Percentiles rank a stretch among this genome's conserved stretches.
Conservation (phyloP, 1,140 invertebrate species). For the Euschistus heros region DNA sequence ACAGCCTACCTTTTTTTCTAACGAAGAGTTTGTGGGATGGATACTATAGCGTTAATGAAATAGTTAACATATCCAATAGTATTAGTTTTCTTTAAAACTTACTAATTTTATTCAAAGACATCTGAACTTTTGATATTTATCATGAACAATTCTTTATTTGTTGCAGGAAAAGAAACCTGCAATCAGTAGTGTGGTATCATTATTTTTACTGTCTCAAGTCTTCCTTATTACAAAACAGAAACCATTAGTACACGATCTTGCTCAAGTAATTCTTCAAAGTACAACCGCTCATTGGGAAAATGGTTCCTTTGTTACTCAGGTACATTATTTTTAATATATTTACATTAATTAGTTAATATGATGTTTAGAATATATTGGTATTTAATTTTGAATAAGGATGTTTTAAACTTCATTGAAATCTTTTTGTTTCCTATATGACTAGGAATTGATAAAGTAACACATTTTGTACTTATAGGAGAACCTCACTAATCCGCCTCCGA, state of each 20-base stretch:
- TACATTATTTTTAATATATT: background rate
- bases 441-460: too few species aligned
- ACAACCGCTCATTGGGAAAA: conserved; percentile 12
- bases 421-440: too few species aligned
- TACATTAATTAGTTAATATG: too few species aligned
- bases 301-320: background rate
- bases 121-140: background rate
- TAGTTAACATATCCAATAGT: background rate
- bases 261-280: conserved; percentile 74
- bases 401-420: too few species aligned
- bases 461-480: too few species aligned
- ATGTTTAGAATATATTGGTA: too few species aligned
- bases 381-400: too few species aligned
- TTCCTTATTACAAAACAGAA: conserved; percentile 86
- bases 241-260: conserved; percentile 76
- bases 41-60: background rate
- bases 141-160: background rate
- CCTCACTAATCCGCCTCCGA: too few species aligned
- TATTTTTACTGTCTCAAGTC: conserved; percentile 92
- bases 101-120: background rate
- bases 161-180: conserved; percentile 43
- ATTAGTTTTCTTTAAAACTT: background rate
- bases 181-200: conserved; percentile 77
- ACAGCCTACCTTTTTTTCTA: too few species aligned
- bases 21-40: too few species aligned